phyloP scores from a whole-genome alignment of 2,113 vertebrate genomes.

The Protomyctophum bolini region DNA sequence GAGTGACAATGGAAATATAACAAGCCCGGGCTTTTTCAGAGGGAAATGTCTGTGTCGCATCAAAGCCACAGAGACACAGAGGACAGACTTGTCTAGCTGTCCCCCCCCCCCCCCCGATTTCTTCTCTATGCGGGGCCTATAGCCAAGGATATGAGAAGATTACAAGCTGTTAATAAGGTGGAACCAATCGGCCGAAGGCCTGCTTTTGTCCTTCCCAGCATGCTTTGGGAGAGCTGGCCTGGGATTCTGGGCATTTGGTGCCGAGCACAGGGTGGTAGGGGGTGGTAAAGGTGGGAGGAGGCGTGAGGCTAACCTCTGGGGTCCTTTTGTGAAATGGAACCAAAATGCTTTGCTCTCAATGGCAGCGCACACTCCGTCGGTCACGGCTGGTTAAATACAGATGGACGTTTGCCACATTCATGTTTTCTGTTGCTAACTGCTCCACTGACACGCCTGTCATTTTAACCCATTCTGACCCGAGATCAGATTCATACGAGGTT shows the following conservation, averaged over 20 bases:
- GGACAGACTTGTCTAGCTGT: conserved; percentile 53
- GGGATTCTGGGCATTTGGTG: conserved; percentile 87
- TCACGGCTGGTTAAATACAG: conserved; percentile 72
- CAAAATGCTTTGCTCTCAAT: conserved; percentile 67
- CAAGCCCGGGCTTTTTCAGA: conserved; percentile 56
- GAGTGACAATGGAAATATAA: conserved; percentile 62
- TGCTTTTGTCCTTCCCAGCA: conserved; percentile 81
- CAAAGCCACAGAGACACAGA: conserved; percentile 58
- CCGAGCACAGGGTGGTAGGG: conserved; percentile 65
- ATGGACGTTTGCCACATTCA: conserved; percentile 62
- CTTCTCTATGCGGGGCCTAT: conserved; percentile 63
- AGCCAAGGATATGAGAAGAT: conserved; percentile 91
- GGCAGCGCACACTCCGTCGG: conserved; percentile 71
- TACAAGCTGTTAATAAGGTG: conserved; percentile 98
- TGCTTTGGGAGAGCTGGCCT: conserved; percentile 87
- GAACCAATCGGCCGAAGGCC: conserved; percentile 89
- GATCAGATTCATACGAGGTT: too few species aligned
- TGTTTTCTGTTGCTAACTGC: conserved; percentile 57
- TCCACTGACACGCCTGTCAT: conserved; percentile 37
- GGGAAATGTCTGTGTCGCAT: conserved; percentile 53
- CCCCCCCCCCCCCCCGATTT: conserved; percentile 42
- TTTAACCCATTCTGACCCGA: too few species aligned
- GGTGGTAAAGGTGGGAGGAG: conserved; percentile 70
- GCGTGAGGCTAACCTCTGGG: conserved; percentile 66
- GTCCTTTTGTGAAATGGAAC: conserved; percentile 72